Evolutionary conservation across 2,113 vertebrate genomes (phyloP).

Genomic region (Ahaetulla prasina): DNA sequence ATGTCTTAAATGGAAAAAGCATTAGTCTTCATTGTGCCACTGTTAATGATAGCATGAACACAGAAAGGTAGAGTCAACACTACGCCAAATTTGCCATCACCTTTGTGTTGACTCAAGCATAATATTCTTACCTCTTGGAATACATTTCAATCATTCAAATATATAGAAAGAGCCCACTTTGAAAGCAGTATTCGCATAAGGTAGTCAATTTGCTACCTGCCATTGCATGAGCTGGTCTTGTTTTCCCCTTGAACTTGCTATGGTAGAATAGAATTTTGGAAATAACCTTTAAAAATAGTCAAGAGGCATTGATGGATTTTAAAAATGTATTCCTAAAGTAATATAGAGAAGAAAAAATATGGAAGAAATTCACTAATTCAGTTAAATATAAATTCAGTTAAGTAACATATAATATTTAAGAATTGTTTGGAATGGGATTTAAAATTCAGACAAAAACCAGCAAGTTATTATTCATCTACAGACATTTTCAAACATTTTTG

Average conservation of each 20-base stretch:
- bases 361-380: not conserved
- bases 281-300: not conserved
- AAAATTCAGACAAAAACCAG: constrained; percentile 46
- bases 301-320: no score
- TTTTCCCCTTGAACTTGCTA: not conserved
- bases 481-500: constrained; percentile 18
- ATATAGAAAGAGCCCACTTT: not conserved
- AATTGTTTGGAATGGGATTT: not conserved
- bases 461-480: constrained; percentile 44
- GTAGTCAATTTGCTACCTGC: not conserved
- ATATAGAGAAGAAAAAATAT: not conserved
- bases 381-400: not conserved
- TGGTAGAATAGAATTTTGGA: not conserved
- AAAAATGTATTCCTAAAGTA: not conserved
- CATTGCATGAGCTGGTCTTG: not conserved
- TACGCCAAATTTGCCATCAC: not conserved
- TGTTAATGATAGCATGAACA: not conserved
- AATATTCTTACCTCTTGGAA: not conserved
- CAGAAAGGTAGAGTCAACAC: no score
- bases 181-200: not conserved
- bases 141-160: not conserved
- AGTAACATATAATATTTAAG: not conserved
- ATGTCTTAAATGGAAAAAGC: not conserved
- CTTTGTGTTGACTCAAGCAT: not conserved
- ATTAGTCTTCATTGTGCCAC: not conserved